Evolutionary conservation across 2,888 invertebrate species (phyloP).

Genomic region (Dicranocentrus wangi): DNA sequence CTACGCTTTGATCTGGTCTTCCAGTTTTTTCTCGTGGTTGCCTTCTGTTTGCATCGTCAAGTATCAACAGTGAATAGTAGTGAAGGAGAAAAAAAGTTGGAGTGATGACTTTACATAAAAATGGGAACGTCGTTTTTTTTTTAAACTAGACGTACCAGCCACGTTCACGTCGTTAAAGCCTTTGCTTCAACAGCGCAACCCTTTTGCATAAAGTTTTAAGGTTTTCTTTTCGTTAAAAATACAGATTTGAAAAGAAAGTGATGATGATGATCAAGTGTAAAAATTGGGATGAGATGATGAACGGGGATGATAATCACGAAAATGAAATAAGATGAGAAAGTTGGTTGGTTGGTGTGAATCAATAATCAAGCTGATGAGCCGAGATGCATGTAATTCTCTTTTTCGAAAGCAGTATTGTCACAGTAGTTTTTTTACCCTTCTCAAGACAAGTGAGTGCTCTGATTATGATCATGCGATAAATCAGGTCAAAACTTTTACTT

Average conservation of each 20-base stretch:
- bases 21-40: background rate
- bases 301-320: background rate
- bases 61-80: background rate
- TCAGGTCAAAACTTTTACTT: constrained; percentile 6
- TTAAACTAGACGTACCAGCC: background rate
- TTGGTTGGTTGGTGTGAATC: too few species aligned
- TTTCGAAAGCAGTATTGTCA: background rate
- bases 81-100: constrained; percentile 1
- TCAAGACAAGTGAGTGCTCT: too few species aligned
- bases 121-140: constrained; percentile 5
- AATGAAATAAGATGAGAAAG: background rate
- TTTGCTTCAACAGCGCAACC: background rate
- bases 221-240: too few species aligned
- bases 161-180: constrained; percentile 3
- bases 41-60: background rate
- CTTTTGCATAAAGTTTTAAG: too few species aligned
- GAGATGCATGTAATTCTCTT: background rate
- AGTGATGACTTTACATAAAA: constrained; percentile 25
- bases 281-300: constrained; percentile 10
- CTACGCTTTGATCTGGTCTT: constrained; percentile 1
- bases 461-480: background rate
- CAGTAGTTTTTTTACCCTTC: background rate
- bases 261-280: constrained; percentile 19
- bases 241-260: background rate
- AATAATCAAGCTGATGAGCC: background rate